Evolutionary conservation across 1,140 invertebrate genomes (phyloP).

Genomic region (Samia ricini): DNA sequence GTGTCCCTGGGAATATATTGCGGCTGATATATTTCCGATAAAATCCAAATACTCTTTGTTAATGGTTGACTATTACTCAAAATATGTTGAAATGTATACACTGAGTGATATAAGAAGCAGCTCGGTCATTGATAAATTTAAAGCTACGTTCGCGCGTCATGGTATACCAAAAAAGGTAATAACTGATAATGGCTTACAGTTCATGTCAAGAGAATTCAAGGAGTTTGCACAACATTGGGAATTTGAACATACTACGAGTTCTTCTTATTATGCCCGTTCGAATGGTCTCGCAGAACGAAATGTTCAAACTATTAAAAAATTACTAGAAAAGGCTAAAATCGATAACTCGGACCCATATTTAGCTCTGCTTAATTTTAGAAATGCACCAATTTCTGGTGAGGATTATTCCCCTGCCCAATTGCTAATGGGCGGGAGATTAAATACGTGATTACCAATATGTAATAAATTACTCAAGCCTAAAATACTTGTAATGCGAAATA

Average conservation of each 20-base stretch:
- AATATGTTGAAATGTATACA: constrained; percentile 28
- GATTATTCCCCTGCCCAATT: constrained; percentile 18
- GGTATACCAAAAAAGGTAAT: constrained; percentile 53
- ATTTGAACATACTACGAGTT: constrained; percentile 34
- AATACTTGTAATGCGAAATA: too few relatives aligned
- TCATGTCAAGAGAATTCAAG: constrained; percentile 49
- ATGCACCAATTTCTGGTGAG: constrained; percentile 10
- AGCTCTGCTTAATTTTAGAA: constrained; percentile 13
- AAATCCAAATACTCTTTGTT: constrained; percentile 30
- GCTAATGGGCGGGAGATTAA: constrained; percentile 16
- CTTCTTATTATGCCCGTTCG: constrained; percentile 44
- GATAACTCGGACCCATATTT: constrained; percentile 14
- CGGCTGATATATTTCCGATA: constrained; percentile 43
- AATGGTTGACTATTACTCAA: constrained; percentile 36
- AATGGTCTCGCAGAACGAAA: constrained; percentile 49
- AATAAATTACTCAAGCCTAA: too few relatives aligned
- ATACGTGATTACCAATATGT: constrained; percentile 7
- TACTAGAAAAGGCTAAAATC: constrained; percentile 28
- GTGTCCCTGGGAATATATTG: constrained; percentile 43
- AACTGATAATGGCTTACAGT: constrained; percentile 56
- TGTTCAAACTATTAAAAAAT: constrained; percentile 34
- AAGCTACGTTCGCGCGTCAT: constrained; percentile 48
- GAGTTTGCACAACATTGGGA: constrained; percentile 38
- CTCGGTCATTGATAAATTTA: constrained; percentile 17
- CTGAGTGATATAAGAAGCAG: constrained; percentile 14